Evolutionary conservation across 2,888 invertebrate species (phyloP).

Genomic region (Luffia ferchaultella): DNA sequence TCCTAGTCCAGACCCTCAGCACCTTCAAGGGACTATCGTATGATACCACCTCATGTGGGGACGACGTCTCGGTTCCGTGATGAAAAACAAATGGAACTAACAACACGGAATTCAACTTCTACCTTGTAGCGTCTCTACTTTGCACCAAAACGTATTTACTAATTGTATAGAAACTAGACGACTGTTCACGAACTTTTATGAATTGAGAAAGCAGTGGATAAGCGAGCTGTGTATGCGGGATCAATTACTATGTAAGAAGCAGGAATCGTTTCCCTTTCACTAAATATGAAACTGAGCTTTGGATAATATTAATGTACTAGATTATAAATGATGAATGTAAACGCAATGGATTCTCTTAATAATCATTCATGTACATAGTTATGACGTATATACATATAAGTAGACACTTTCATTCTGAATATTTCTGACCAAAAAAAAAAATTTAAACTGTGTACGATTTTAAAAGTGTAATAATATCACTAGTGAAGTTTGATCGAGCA

Average conservation of each 20-base stretch:
- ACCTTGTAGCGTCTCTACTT: conserved; percentile 43
- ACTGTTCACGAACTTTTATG: neutral
- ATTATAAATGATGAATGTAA: no score
- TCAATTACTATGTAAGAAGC: conserved; percentile 49
- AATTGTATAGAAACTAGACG: neutral
- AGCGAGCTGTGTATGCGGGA: conserved; percentile 56
- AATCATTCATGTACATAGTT: no score
- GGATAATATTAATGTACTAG: no score
- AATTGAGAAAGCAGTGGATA: conserved; percentile 4
- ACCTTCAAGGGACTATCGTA: conserved; percentile 91
- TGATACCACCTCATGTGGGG: conserved; percentile 96
- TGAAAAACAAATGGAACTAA: conserved; percentile 77
- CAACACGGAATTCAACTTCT: conserved; percentile 12
- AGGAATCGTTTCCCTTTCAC: neutral
- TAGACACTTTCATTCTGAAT: neutral
- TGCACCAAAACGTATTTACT: no score
- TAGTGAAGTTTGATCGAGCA: neutral
- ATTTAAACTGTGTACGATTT: neutral
- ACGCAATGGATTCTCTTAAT: no score
- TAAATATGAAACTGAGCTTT: neutral
- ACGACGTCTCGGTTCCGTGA: conserved; percentile 82
- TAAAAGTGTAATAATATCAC: neutral
- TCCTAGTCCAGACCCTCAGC: conserved; percentile 70
- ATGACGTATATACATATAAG: no score
- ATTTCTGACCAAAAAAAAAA: neutral